A percentile compares a stretch with the other conserved stretches of the same genome.
Conservation (phyloP, 2,797 vertebrate genomes). For the Pseudomugil tenellus region DNA sequence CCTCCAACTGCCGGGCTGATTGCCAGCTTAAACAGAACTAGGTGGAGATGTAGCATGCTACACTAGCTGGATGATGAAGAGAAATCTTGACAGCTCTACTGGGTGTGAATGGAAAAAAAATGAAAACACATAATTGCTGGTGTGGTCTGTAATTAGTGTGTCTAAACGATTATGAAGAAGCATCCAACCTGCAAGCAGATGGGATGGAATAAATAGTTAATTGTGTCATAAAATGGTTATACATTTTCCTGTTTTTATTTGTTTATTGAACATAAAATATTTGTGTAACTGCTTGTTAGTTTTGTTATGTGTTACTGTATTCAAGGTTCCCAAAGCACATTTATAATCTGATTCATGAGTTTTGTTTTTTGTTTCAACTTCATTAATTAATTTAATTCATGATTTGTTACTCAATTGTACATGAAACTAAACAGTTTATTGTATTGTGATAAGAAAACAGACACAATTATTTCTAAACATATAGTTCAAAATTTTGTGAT, state of each 20-base stretch:
- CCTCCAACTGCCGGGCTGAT: conserved; percentile 38
- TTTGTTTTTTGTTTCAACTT: no score
- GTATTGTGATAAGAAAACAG: no score
- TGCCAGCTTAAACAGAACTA: conserved; percentile 67
- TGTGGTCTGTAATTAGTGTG: conserved; percentile 68
- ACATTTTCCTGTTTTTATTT: conserved; percentile 10
- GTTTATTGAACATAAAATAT: conserved; percentile 5
- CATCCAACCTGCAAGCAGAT: conserved; percentile 41
- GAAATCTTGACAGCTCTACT: conserved; percentile 55
- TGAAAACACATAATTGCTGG: conserved; percentile 58
- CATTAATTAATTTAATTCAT: no score
- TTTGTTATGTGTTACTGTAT: neutral
- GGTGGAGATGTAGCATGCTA: conserved; percentile 34
- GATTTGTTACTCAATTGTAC: no score
- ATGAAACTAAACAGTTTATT: neutral
- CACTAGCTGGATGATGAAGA: conserved; percentile 41
- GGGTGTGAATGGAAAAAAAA: conserved; percentile 57
- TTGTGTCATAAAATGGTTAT: conserved; percentile 20
- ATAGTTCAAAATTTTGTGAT: no score
- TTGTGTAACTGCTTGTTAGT: neutral
- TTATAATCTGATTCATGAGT: no score
- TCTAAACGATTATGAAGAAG: conserved; percentile 53
- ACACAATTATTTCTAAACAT: no score
- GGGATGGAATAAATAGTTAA: conserved; percentile 31
- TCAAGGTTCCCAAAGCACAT: no score